Evolutionary conservation across 1,140 invertebrate genomes (phyloP), one percentile per base, ranked within the genome.

Genomic region (Brachionus koreanus): DNA sequence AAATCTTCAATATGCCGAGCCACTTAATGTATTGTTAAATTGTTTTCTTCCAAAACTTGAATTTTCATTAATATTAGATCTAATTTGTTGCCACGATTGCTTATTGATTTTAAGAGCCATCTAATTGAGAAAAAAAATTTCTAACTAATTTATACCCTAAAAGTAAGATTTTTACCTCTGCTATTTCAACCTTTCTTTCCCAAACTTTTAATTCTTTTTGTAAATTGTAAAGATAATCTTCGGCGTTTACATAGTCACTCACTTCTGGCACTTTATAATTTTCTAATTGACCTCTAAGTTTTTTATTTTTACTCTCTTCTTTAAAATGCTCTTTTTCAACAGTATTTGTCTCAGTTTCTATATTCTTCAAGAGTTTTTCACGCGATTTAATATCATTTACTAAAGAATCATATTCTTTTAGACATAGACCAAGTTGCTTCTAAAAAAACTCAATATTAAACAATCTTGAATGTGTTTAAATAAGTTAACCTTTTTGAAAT

Each of bases 101-200:
- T 67, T 82, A 13, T 69, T 72, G 25, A 72, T 49, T 72, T 86
- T 86, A 69, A 88, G 83, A 37, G 87, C 87, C 87, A 88, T 87
- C 87, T 88, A n/a, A 83, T 3, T 81, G 46, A 74, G 19, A n/a
- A 23, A 74, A 52, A 82, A 46, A 1, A 13, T 5, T n/a, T n/a
- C n/a, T 57, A 74, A 65, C 39, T n/a, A n/a, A n/a, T 19, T 35
- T 12, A 43, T 81, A 46, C 13, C 81, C 6, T 3, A 65, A 16
- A 12, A 13, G 19, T 25, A 43, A 74, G 37, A 23, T 12, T 65
- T 43, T 83, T 86, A 88, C 88, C 82, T 88, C 86, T 16, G 87
- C 87, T 83, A 89, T 89, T 83, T 88, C 88, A 13, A 89, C 87
- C 85, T 89, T 89, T 79, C 88, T 85, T 79, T 88, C 87, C 88